phyloP scores from a whole-genome alignment of 2,888 invertebrate genomes.

The Gymnoscelis rufifasciata region DNA sequence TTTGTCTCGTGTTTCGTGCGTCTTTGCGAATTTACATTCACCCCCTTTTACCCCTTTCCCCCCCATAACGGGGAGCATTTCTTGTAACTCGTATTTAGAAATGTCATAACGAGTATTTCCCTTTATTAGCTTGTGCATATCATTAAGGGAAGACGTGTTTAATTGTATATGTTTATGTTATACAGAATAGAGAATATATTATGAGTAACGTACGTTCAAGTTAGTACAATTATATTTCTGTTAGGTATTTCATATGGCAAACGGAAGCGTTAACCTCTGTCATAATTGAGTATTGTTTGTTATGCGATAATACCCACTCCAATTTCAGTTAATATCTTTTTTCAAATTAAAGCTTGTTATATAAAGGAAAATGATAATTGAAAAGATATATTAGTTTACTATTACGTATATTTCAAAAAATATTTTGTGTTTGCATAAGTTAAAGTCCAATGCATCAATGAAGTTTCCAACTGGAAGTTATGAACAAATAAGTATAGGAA shows the following conservation, averaged over 20 bases:
- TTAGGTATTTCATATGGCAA: no score
- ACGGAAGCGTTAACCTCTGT: no score
- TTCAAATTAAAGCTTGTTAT: no score
- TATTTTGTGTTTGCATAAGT: no score
- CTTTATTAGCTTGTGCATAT: slow-evolving; percentile 22
- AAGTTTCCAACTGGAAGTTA: neutral
- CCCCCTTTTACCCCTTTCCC: slow-evolving; percentile 17
- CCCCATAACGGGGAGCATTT: slow-evolving; percentile 14
- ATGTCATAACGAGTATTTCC: slow-evolving; percentile 18
- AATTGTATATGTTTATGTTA: slow-evolving; percentile 2
- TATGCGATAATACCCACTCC: no score
- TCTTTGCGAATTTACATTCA: slow-evolving; percentile 30
- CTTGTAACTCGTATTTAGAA: slow-evolving; percentile 25
- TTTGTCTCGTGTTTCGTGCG: slow-evolving; percentile 34
- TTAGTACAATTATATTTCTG: no score
- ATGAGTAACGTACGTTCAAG: no score
- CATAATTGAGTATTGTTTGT: no score
- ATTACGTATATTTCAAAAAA: no score
- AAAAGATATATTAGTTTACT: no score
- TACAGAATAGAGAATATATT: neutral
- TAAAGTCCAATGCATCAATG: neutral
- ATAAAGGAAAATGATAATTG: no score
- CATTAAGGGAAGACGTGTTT: slow-evolving; percentile 8
- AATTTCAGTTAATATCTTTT: no score
- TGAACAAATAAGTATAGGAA: neutral